Evolutionary conservation across 2,113 vertebrate genomes (phyloP).

Genomic region (Rhinolophus sinicus): DNA sequence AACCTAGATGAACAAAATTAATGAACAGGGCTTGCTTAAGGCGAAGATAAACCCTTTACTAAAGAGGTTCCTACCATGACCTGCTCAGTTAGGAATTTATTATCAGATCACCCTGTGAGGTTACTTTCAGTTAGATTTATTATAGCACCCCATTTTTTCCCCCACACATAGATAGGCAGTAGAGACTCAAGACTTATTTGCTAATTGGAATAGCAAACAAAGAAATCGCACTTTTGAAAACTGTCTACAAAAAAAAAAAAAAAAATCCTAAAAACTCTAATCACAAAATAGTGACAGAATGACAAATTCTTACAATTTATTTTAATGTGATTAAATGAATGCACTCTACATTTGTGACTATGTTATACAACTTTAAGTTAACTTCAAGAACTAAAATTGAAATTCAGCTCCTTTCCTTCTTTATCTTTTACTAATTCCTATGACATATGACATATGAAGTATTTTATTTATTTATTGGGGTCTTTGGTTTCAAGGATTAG

Average conservation of each 20-base stretch:
- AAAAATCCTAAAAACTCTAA: not conserved
- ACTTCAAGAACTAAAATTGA: not conserved
- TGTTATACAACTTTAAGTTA: not conserved
- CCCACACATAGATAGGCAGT: not conserved
- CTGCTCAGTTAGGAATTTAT: not conserved
- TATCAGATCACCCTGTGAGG: not conserved
- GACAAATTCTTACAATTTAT: not conserved
- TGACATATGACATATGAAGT: not conserved
- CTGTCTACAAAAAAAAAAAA: not conserved
- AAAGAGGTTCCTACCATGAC: not conserved
- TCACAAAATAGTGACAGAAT: not conserved
- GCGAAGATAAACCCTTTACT: not conserved
- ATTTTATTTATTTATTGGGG: not conserved
- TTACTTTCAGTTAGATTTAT: not conserved
- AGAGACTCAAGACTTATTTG: not conserved
- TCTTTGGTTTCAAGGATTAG: not conserved
- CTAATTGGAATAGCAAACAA: not conserved
- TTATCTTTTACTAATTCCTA: not conserved
- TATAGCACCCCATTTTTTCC: not conserved
- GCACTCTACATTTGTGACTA: not conserved
- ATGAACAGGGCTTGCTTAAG: not conserved
- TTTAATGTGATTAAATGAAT: not conserved
- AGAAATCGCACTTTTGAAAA: slow-evolving; percentile 1
- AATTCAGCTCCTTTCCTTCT: not conserved
- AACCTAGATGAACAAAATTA: not conserved